Base-by-base conservation (phyloP, 1,140 invertebrate genomes). In the Formica exsecta region DNA sequence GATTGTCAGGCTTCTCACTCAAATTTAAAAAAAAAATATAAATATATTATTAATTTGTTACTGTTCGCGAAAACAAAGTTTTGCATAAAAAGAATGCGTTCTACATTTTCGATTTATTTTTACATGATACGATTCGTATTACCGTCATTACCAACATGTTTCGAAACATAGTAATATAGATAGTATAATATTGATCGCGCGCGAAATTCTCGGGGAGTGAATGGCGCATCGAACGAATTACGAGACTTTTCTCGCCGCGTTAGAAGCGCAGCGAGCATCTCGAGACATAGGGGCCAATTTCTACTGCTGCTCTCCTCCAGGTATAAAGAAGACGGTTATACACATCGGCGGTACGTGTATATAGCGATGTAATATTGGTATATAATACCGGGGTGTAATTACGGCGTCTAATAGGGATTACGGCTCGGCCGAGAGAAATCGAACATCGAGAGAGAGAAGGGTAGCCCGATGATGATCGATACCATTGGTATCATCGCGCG, bases 401-500 rank as follows among this genome's bases (percentile, higher is more conserved):
- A 87, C 88, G 80, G 44, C 64, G 75, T 73, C 85, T 89, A 89
- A 90, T 90, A 87, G 88, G 85, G 87, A 90, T 90, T 89, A 89
- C 59, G 29, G 76, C 32, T 76, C 22, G 76, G 65, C 51, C 74
- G 64, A 65, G 65, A 75, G 88, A 88, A 90, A 90, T 87, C 88
- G 88, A 89, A 73, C 76, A 79, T 62, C 73, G 84, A 59, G 62
- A 48, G 74, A 25, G 36, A 38, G 84, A 51, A 51, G 51, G 71
- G 86, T 86, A 76, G 79, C 85, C 85, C 76, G 80, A 90, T 80
- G 84, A 91, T 90, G 90, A 92, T 92, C 90, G 91, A 92, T 92
- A 91, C 83, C 89, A 89, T 91, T 84, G 88, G 84, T 91, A 89
- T 90, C 87, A 91, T 93, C 89, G 86, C 68, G 70, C 86, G 91